phyloP scores from a whole-genome alignment of 2,888 invertebrate species.

The Taphrorychus bicolor region DNA sequence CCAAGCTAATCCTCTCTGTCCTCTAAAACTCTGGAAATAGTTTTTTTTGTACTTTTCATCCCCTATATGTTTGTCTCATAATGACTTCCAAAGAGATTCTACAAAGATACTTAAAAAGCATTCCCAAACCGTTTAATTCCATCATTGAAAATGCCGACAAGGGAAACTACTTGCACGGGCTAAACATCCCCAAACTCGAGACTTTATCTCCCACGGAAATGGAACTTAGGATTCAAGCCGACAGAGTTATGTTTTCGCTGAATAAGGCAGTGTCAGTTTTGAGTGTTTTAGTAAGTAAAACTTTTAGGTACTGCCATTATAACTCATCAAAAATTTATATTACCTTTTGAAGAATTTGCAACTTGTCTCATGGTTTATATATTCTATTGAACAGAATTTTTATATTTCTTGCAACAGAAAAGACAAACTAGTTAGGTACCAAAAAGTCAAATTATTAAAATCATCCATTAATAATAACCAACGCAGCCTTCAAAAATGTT shows the following conservation, averaged over 20 bases:
- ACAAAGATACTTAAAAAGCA: constrained; percentile 18
- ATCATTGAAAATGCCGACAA: constrained; percentile 34
- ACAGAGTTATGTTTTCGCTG: constrained; percentile 64
- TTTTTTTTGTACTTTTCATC: too few species aligned
- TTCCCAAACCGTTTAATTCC: constrained; percentile 37
- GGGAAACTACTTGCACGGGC: constrained; percentile 27
- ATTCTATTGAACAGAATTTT: too few species aligned
- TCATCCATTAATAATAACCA: too few species aligned
- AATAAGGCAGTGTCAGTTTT: constrained; percentile 62
- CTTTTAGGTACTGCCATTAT: too few species aligned
- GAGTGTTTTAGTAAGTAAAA: constrained; percentile 57
- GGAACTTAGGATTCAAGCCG: constrained; percentile 65
- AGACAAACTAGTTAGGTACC: too few species aligned
- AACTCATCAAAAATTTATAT: too few species aligned
- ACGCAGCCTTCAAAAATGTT: too few species aligned
- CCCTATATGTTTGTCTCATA: not conserved
- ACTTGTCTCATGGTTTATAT: too few species aligned
- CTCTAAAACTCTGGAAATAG: too few species aligned
- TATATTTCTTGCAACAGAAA: too few species aligned
- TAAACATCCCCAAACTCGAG: constrained; percentile 32
- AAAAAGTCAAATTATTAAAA: too few species aligned
- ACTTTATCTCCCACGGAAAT: constrained; percentile 50
- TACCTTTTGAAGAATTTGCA: constrained; percentile 47
- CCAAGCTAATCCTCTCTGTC: too few species aligned
- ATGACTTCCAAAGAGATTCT: constrained; percentile 11